A percentile compares a stretch with the other conserved stretches of the same genome.
Conservation (phyloP, 1,140 invertebrate genomes). For the Leptonema lineaticorne region DNA sequence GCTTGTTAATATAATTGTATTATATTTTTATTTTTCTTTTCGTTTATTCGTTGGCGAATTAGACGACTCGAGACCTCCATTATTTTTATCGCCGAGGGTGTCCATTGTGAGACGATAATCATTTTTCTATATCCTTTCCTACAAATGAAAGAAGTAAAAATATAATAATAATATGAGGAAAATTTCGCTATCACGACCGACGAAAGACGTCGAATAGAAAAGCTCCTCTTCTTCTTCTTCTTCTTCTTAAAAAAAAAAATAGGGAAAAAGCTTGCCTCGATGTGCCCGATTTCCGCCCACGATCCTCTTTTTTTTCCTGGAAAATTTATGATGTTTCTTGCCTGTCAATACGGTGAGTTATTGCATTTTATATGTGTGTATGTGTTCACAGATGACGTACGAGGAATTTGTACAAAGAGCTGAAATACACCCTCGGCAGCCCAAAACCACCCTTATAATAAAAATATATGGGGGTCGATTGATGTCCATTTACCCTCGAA, state of each 20-base stretch:
- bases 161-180: too few species aligned
- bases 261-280: too few species aligned
- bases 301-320: neutral
- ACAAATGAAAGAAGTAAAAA: slow-evolving; percentile 17
- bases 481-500: neutral
- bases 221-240: too few species aligned
- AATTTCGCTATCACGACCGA: neutral
- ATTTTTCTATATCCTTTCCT: slow-evolving; percentile 16
- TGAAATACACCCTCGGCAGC: neutral
- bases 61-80: slow-evolving; percentile 1
- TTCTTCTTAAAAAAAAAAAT: too few species aligned
- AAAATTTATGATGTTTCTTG: slow-evolving; percentile 29
- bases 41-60: neutral
- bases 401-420: neutral
- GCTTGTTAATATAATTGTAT: too few species aligned
- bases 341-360: slow-evolving; percentile 28
- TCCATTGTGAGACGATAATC: slow-evolving; percentile 20
- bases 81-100: slow-evolving; percentile 9
- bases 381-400: neutral
- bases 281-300: neutral
- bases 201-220: neutral
- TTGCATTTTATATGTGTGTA: slow-evolving; percentile 14
- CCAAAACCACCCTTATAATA: neutral
- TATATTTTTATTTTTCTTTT: too few species aligned
- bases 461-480: neutral